A percentile compares a stretch with the other conserved stretches of the same genome.
Evolutionary conservation across 1,140 invertebrate genomes (phyloP).

Genomic region (Macrocentrus cingulum): DNA sequence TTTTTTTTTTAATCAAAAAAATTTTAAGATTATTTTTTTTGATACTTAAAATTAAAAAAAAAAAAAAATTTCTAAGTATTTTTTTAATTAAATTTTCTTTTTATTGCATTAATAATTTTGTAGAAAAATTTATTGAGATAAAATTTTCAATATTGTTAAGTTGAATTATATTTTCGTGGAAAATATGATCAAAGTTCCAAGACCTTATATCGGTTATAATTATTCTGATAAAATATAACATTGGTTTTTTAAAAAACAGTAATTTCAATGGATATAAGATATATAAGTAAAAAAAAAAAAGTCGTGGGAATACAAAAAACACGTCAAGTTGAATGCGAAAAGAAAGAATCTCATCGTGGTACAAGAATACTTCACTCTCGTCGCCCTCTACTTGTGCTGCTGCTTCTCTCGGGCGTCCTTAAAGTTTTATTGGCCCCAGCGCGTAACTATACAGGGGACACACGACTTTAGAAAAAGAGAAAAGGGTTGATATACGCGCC

Average conservation of each 20-base stretch:
- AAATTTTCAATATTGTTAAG: too few relatives aligned
- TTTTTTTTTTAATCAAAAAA: neutral
- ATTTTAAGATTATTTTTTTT: too few relatives aligned
- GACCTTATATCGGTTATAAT: too few relatives aligned
- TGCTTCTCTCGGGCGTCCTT: slow-evolving; percentile 29
- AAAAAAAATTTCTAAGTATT: too few relatives aligned
- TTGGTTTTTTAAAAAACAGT: too few relatives aligned
- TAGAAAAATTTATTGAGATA: too few relatives aligned
- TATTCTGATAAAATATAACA: too few relatives aligned
- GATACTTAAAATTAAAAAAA: too few relatives aligned
- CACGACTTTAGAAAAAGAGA: slow-evolving; percentile 12
- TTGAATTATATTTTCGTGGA: too few relatives aligned
- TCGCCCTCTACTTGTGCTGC: slow-evolving; percentile 24
- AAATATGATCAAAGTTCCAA: too few relatives aligned
- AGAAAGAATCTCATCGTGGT: slow-evolving; percentile 26
- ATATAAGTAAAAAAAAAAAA: neutral
- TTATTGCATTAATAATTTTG: too few relatives aligned
- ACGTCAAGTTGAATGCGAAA: slow-evolving; percentile 16
- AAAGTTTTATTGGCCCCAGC: slow-evolving; percentile 34
- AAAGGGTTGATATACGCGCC: slow-evolving; percentile 29
- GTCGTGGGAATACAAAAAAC: slow-evolving; percentile 1
- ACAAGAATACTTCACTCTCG: slow-evolving; percentile 30
- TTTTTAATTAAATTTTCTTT: too few relatives aligned
- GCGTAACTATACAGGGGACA: slow-evolving; percentile 20
- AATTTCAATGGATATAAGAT: neutral